Evolutionary conservation across 2,797 vertebrate species (phyloP).

Genomic region (Caiman crocodilus): DNA sequence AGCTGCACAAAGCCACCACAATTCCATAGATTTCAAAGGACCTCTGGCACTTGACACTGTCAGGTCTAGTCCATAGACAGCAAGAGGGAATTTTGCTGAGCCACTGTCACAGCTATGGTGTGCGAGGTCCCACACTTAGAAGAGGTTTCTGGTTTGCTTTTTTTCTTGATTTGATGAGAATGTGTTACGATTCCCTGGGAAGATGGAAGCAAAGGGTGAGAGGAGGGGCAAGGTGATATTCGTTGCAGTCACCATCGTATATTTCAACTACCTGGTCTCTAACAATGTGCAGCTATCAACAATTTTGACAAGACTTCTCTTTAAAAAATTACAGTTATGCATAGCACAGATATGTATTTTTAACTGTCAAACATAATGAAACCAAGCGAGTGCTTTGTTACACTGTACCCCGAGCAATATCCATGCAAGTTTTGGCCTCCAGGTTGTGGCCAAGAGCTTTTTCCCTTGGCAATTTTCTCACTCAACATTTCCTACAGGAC

Average conservation of each 20-base stretch:
- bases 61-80: background rate
- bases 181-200: background rate
- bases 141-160: background rate
- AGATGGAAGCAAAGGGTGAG: background rate
- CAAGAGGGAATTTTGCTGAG: background rate
- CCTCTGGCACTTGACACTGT: background rate
- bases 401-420: background rate
- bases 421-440: background rate
- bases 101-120: background rate
- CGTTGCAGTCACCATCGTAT: background rate
- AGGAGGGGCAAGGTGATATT: background rate
- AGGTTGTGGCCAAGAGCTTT: background rate
- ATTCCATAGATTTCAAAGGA: background rate
- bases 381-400: background rate
- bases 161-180: background rate
- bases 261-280: background rate
- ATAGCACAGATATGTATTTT: too few relatives aligned
- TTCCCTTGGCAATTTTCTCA: background rate
- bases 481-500: background rate
- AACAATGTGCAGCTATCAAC: background rate
- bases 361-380: background rate
- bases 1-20: background rate
- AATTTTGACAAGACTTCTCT: background rate
- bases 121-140: background rate
- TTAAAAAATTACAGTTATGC: too few relatives aligned